Conservation (phyloP, 2,888 invertebrate species). For the Venusia cambrica region DNA sequence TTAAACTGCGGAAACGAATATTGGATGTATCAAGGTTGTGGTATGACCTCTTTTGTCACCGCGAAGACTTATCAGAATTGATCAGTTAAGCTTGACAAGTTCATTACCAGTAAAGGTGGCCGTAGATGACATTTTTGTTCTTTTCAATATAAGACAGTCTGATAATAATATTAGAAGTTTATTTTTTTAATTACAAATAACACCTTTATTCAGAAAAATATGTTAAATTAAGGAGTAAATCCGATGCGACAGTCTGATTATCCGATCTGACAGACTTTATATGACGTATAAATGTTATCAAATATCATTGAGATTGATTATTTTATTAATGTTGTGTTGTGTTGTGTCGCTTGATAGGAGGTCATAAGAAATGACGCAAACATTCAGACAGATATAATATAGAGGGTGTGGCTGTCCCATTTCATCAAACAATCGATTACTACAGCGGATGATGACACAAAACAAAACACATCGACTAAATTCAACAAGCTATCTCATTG, state of each 20-base stretch:
- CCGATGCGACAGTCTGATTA: too few species aligned
- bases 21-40: constrained; percentile 33
- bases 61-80: constrained; percentile 39
- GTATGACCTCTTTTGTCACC: constrained; percentile 33
- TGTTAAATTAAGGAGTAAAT: too few species aligned
- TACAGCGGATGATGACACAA: constrained; percentile 28
- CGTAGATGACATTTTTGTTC: constrained; percentile 8
- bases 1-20: constrained; percentile 28
- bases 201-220: too few species aligned
- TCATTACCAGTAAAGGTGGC: constrained; percentile 19
- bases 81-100: constrained; percentile 48
- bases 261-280: too few species aligned
- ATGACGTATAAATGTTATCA: too few species aligned
- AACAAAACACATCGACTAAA: constrained; percentile 32
- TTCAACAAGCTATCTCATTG: constrained; percentile 10
- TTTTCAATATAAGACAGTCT: too few species aligned
- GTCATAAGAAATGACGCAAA: constrained; percentile 36
- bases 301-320: constrained; percentile 14
- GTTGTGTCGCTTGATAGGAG: constrained; percentile 24
- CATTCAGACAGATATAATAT: constrained; percentile 8
- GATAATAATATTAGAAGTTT: too few species aligned
- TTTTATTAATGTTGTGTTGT: constrained; percentile 30
- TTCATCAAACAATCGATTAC: constrained; percentile 35
- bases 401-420: constrained; percentile 32
- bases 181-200: too few species aligned